phyloP scores from a whole-genome alignment of 2,888 invertebrate species.

The Reticulitermes lucifugus region DNA sequence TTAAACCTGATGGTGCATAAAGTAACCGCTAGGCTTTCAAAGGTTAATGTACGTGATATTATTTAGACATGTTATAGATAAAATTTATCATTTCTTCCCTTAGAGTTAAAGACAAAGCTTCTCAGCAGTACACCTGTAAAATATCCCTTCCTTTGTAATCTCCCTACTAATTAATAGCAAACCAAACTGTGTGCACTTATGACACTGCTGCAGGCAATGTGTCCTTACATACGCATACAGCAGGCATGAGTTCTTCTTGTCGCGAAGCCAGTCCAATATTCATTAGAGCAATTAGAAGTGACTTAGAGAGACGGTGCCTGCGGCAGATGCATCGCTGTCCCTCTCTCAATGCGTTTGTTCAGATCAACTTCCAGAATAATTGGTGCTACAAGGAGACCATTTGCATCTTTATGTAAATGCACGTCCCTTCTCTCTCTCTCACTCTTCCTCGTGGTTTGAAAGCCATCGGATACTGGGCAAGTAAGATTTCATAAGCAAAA shows the following conservation, averaged over 20 bases:
- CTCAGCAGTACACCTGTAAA: too few relatives aligned
- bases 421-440: slow-evolving; percentile 25
- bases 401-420: slow-evolving; percentile 49
- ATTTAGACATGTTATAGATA: too few relatives aligned
- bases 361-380: slow-evolving; percentile 37
- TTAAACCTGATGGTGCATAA: too few relatives aligned
- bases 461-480: not conserved
- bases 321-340: slow-evolving; percentile 43
- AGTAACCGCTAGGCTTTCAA: too few relatives aligned
- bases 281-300: slow-evolving; percentile 50
- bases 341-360: not conserved
- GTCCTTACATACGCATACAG: not conserved
- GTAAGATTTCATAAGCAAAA: not conserved
- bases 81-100: too few relatives aligned
- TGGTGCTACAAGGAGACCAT: slow-evolving; percentile 45
- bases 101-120: too few relatives aligned
- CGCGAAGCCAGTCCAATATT: slow-evolving; percentile 43
- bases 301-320: slow-evolving; percentile 48
- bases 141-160: too few relatives aligned
- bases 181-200: not conserved
- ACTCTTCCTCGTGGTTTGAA: not conserved
- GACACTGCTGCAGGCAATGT: not conserved
- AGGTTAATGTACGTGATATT: too few relatives aligned
- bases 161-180: too few relatives aligned
- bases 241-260: not conserved